These are phyloP conservation scores for Porites cylindrica DNA, from an alignment of 92 coral and sea anemone genomes.

Conservation along the genomic window DNA sequence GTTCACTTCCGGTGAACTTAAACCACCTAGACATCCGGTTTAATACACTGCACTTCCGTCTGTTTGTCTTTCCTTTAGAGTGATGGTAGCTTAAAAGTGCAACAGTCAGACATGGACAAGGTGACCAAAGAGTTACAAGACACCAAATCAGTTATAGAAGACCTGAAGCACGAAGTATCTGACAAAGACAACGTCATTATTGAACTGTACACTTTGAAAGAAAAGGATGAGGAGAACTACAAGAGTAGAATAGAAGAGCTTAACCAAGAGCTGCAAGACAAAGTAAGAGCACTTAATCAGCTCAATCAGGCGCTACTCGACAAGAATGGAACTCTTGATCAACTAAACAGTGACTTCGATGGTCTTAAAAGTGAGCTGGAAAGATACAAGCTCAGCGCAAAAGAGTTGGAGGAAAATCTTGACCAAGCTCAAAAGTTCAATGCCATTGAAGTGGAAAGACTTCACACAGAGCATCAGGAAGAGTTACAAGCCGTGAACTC, in stretches of 20 bases:
- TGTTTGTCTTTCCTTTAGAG: conserved; percentile 61
- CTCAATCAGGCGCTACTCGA: conserved; percentile 22
- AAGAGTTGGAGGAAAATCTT: conserved; percentile 66
- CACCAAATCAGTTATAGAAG: conserved; percentile 80
- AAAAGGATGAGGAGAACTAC: conserved; percentile 54
- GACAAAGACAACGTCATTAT: conserved; percentile 76
- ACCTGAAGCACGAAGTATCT: conserved; percentile 70
- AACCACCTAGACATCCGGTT: too few species aligned
- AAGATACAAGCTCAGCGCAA: conserved; percentile 61
- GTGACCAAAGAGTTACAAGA: conserved; percentile 79
- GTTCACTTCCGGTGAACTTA: too few species aligned
- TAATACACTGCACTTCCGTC: background rate
- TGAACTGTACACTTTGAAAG: conserved; percentile 56
- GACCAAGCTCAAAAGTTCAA: conserved; percentile 59
- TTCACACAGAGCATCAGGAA: conserved; percentile 73
- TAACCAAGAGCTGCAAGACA: conserved; percentile 63
- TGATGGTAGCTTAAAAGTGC: conserved; percentile 83
- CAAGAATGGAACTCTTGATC: conserved; percentile 49
- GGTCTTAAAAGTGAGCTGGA: conserved; percentile 33
- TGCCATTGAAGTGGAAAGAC: conserved; percentile 72
- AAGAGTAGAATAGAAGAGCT: conserved; percentile 39
- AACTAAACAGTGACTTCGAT: conserved; percentile 33
- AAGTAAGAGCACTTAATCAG: conserved; percentile 32
- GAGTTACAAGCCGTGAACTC: conserved; percentile 66
- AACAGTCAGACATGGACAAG: conserved; percentile 93